Conservation (phyloP, 53 echinoderm and acorn worm genomes). For the Antedon mediterranea region DNA sequence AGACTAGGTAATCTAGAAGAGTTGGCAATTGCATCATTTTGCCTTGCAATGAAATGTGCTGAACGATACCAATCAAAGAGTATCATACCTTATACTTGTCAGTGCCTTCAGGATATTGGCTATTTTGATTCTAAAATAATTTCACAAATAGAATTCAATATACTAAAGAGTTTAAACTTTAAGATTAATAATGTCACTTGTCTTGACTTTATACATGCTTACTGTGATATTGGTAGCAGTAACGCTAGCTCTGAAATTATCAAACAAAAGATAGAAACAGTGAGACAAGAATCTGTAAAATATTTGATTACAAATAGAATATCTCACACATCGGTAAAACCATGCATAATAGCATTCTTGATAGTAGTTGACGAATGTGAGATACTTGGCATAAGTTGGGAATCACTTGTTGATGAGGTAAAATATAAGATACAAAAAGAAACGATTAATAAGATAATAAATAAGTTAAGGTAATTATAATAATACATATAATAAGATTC, state of each 20-base stretch:
- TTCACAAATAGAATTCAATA: neutral
- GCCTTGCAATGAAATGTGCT: neutral
- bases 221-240: neutral
- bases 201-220: neutral
- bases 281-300: neutral
- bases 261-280: neutral
- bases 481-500: no score
- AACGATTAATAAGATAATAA: no score
- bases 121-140: neutral
- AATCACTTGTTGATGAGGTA: no score
- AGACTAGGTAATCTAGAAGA: neutral
- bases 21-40: neutral
- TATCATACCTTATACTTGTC: neutral
- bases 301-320: no score
- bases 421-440: no score
- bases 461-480: no score
- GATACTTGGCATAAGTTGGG: no score
- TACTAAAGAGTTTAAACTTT: neutral
- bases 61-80: neutral
- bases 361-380: no score
- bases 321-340: no score
- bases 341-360: no score
- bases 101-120: neutral
- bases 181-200: neutral
- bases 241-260: neutral